Evolutionary conservation across 2,113 vertebrate genomes (phyloP), one percentile per base, ranked within the genome.

Genomic region (Urocitellus parryii): DNA sequence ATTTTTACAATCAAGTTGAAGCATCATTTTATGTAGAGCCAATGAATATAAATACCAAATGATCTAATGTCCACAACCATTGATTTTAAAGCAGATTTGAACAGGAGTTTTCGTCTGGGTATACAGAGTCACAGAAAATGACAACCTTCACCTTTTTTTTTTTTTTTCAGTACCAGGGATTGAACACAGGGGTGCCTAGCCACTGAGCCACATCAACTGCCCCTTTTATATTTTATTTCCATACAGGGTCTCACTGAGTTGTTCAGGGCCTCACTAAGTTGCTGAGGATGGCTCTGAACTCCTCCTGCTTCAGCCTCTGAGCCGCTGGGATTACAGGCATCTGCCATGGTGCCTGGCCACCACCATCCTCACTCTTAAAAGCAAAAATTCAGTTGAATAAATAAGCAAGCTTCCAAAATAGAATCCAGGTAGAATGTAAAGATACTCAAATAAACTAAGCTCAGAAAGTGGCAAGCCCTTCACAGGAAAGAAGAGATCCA

Each of bases 1-100:
- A 94, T 68, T 76, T 89, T 95, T 73, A 51, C 53, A 76, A 92
- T 94, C 6, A 68, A 70, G 53, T 78, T 39, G 22, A 93, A 90
- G 76, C 3, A 37, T 58, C 27, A 76, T 16, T 65, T 94, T 24
- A 83, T 79, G 22, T 83, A 11, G 32, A 51, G 88, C 58, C 83
- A 76, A 65, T 76, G 25, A 7, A 63, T 84, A 18, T 65, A 92
- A 94, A 48, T 74, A 87, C 0, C 17, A 39, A 90, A 65, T 70
- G 39, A 82, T 72, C 58, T 39, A 4, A 32, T 79, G 73, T 68
- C 10, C 8, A 83, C 13, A 29, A 53, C 58, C 32, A 90, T 76
- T 7, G 56, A 5, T n/a, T 94, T 96, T 88, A 72, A 56, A 48
- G 13, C 2, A 42, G 45, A 78, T 68, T 86, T 90, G 65, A 65